A percentile compares a stretch with the other conserved stretches of the same genome.
These are phyloP conservation scores for Malurus splendens DNA, from an alignment of 2,797 vertebrate genomes.

Conservation along the genomic window DNA sequence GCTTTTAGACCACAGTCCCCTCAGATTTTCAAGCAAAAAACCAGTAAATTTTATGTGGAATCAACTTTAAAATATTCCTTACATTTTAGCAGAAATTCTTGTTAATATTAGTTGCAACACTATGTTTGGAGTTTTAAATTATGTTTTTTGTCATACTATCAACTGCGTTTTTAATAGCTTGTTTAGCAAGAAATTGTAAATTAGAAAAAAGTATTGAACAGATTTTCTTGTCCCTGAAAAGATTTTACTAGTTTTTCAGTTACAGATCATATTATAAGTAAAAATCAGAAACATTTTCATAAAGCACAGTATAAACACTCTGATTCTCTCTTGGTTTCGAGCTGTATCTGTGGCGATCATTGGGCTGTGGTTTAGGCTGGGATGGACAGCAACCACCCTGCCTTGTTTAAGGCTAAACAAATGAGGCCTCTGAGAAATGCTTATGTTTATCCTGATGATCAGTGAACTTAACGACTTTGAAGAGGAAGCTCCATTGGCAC, in stretches of 20 bases:
- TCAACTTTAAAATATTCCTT: not conserved
- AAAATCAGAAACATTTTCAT: not conserved
- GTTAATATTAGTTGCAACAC: not conserved
- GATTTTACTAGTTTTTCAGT: not conserved
- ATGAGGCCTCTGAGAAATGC: not conserved
- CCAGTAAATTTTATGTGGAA: not conserved
- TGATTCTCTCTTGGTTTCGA: not conserved
- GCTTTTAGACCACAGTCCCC: not conserved
- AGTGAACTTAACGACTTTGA: not conserved
- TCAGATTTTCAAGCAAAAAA: not conserved
- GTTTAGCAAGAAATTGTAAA: not conserved
- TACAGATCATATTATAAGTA: not conserved
- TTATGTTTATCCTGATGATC: not conserved
- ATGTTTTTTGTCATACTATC: not conserved
- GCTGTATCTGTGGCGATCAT: rapidly evolving
- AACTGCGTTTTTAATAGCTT: not conserved
- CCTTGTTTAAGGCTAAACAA: not conserved
- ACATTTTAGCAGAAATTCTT: not conserved
- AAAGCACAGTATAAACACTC: not conserved
- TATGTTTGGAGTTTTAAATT: not conserved
- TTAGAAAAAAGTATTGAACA: not conserved
- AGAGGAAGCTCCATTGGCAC: not conserved
- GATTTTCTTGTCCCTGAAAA: not conserved
- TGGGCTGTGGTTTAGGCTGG: not conserved
- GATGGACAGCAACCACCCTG: rapidly evolving